Conservation (phyloP, 1,140 invertebrate genomes). For the Sesamia nonagrioides region DNA sequence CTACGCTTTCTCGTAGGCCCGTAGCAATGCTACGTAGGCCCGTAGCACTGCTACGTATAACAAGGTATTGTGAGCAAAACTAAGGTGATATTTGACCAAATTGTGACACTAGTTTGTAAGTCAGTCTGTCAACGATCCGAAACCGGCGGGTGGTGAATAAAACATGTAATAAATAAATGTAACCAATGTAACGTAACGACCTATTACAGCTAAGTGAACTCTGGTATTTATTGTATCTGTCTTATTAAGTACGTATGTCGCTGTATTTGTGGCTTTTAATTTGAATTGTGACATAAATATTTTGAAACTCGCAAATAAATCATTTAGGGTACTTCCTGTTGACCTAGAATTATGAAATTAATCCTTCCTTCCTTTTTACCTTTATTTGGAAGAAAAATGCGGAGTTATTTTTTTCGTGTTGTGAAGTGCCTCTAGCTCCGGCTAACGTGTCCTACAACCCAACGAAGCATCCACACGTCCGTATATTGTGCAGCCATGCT, state of each 20-base stretch:
- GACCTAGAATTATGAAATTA: too few species aligned
- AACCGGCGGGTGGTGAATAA: constrained; percentile 72
- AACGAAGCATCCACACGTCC: neutral
- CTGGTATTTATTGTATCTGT: constrained; percentile 32
- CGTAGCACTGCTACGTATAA: neutral
- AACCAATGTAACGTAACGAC: constrained; percentile 61
- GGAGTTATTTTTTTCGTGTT: neutral
- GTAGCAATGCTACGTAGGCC: constrained; percentile 4
- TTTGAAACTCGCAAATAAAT: too few species aligned
- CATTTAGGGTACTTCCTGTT: too few species aligned
- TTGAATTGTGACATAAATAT: too few species aligned
- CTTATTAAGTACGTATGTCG: too few species aligned
- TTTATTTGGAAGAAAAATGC: neutral
- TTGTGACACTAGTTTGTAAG: constrained; percentile 9
- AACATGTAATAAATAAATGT: constrained; percentile 82
- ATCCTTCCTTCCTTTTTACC: neutral
- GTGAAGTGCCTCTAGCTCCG: neutral
- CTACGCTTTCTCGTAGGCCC: constrained; percentile 18
- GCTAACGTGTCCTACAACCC: neutral
- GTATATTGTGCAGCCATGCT: neutral
- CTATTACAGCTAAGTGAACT: constrained; percentile 55
- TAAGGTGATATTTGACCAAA: constrained; percentile 19
- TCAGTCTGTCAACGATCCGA: constrained; percentile 58
- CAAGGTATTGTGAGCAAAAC: neutral
- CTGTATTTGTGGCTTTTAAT: too few species aligned